These are phyloP conservation scores for Temnothorax nylanderi DNA, from an alignment of 1,140 invertebrate species.

Conservation along the genomic window DNA sequence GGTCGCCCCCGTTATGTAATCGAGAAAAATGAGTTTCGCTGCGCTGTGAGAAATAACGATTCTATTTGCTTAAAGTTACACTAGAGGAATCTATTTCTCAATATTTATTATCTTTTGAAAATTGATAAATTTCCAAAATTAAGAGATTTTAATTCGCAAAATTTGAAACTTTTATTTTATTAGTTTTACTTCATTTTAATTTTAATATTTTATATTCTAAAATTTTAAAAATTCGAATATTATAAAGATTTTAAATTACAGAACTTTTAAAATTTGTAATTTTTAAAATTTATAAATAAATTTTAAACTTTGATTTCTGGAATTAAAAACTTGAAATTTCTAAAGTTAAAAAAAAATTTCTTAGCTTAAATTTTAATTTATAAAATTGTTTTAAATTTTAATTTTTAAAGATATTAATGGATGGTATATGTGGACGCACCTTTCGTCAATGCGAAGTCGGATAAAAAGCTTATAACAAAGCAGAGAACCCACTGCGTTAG, in stretches of 20 bases:
- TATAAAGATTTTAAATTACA: not conserved
- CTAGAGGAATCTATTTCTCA: not conserved
- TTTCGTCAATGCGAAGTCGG: conserved; percentile 88
- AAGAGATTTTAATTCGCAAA: no score
- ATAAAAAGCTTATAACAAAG: conserved; percentile 88
- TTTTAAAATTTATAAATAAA: not conserved
- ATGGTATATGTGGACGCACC: conserved; percentile 81
- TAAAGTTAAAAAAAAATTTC: not conserved
- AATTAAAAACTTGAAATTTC: not conserved
- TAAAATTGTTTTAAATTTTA: not conserved
- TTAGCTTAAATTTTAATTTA: not conserved
- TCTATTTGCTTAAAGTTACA: not conserved
- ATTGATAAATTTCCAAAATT: not conserved
- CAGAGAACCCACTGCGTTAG: conserved; percentile 90
- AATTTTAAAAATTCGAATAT: no score
- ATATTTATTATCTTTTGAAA: not conserved
- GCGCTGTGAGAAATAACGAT: not conserved
- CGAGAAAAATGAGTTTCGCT: not conserved
- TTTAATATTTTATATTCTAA: no score
- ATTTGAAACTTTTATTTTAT: no score
- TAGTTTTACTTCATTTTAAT: no score
- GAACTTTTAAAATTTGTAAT: not conserved
- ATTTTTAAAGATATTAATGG: not conserved
- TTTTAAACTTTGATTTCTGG: not conserved
- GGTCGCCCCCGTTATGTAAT: not conserved